Conservation (phyloP, 2,113 vertebrate species). For the Bos javanicus region DNA sequence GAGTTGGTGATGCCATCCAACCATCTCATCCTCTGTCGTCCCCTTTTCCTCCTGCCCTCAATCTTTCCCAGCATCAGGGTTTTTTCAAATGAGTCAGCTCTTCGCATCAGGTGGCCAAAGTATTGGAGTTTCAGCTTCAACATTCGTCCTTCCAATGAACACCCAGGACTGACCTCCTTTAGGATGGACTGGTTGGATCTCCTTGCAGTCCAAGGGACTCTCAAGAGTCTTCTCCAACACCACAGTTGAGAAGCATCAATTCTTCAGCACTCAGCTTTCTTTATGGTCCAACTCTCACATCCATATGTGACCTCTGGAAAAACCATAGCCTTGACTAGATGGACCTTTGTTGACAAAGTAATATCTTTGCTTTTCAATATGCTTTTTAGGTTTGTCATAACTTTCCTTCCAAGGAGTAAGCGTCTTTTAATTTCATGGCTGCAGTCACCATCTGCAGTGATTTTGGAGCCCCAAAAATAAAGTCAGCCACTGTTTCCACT, state of each 20-base stretch:
- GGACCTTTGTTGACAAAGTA: not conserved
- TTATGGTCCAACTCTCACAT: not conserved
- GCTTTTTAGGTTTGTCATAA: too few species aligned
- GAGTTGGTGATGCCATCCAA: not conserved
- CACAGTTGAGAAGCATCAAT: not conserved
- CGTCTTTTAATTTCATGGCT: too few species aligned
- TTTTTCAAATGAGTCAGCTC: not conserved
- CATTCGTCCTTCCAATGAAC: not conserved
- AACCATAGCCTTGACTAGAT: not conserved
- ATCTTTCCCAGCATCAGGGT: not conserved
- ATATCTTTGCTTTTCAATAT: too few species aligned
- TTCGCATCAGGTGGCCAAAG: not conserved
- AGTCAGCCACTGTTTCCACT: too few species aligned
- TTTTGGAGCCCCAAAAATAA: too few species aligned
- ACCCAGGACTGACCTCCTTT: not conserved
- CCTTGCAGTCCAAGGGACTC: not conserved
- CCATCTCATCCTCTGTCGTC: not conserved
- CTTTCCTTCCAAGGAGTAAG: too few species aligned
- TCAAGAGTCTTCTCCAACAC: not conserved
- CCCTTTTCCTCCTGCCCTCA: not conserved
- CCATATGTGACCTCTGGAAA: not conserved
- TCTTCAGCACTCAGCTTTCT: rapidly evolving
- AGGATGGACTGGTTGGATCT: not conserved
- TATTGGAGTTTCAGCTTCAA: not conserved
- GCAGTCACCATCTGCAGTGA: too few species aligned